Conservation (phyloP, 1,140 invertebrate genomes). For the Apis florea region DNA sequence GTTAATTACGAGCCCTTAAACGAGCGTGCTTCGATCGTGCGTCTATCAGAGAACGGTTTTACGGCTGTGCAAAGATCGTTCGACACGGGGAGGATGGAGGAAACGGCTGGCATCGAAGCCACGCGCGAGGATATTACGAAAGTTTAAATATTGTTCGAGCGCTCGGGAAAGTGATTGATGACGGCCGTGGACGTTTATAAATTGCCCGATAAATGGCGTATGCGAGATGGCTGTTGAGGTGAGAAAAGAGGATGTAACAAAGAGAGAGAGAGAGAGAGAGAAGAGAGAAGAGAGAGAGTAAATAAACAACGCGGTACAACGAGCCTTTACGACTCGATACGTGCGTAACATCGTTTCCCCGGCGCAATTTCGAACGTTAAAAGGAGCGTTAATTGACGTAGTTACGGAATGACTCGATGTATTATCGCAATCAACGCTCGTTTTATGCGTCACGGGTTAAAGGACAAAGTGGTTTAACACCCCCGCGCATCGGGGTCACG, state of each 20-base stretch:
- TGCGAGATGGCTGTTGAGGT: too few species aligned
- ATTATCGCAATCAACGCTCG: not conserved
- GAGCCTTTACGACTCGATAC: not conserved
- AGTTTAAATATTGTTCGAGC: constrained; percentile 29
- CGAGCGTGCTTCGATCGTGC: constrained; percentile 7
- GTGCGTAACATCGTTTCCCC: not conserved
- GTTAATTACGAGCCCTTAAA: not conserved
- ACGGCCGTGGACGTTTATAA: constrained; percentile 26
- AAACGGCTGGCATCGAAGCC: not conserved
- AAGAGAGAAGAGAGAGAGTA: not conserved
- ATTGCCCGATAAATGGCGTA: constrained; percentile 13
- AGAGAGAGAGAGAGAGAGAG: too few species aligned
- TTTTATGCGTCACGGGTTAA: constrained; percentile 15
- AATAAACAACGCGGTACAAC: not conserved
- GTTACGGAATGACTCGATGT: not conserved
- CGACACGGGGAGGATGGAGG: not conserved
- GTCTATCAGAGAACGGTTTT: constrained; percentile 26
- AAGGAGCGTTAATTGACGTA: not conserved
- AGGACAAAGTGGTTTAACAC: not conserved
- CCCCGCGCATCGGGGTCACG: not conserved
- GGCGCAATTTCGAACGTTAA: not conserved
- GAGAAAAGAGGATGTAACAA: not conserved
- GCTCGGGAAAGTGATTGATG: constrained; percentile 14
- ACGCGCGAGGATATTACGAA: constrained; percentile 15
- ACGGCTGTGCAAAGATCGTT: constrained; percentile 30